Conservation (phyloP, 2,113 vertebrate genomes). For the Halichoerus grypus region DNA sequence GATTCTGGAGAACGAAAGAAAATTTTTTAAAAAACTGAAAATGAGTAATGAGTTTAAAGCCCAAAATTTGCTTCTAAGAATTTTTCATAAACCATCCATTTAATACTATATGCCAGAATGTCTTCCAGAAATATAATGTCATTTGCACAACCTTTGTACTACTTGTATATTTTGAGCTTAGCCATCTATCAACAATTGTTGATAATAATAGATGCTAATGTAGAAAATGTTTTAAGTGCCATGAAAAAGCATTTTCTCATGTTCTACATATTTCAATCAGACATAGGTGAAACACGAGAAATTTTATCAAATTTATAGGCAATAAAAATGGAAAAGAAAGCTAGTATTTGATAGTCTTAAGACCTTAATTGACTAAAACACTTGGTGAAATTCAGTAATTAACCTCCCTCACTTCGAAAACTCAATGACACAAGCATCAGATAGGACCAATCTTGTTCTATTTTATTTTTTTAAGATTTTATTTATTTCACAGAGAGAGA, state of each 20-base stretch:
- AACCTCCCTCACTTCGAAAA: background rate
- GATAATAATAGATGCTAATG: background rate
- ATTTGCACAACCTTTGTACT: background rate
- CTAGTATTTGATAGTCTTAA: slow-evolving; percentile 24
- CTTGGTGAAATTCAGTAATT: background rate
- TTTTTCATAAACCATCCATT: background rate
- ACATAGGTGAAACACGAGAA: background rate
- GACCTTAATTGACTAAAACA: background rate
- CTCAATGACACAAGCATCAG: background rate
- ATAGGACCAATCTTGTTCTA: background rate
- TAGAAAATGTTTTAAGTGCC: background rate
- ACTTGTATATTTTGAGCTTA: background rate
- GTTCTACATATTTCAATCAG: background rate
- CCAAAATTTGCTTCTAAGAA: background rate
- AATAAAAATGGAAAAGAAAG: slow-evolving; percentile 32
- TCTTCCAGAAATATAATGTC: background rate
- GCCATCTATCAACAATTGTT: background rate
- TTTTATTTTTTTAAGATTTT: too few species aligned
- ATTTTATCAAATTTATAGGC: background rate
- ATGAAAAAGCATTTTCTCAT: background rate
- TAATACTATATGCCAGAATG: background rate
- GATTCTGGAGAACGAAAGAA: background rate
- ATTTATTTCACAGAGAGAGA: too few species aligned
- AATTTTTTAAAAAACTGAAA: background rate
- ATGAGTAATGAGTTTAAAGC: background rate